Base-by-base conservation (phyloP, 2,797 vertebrate species). In the Chaetodon trifasciatus region DNA sequence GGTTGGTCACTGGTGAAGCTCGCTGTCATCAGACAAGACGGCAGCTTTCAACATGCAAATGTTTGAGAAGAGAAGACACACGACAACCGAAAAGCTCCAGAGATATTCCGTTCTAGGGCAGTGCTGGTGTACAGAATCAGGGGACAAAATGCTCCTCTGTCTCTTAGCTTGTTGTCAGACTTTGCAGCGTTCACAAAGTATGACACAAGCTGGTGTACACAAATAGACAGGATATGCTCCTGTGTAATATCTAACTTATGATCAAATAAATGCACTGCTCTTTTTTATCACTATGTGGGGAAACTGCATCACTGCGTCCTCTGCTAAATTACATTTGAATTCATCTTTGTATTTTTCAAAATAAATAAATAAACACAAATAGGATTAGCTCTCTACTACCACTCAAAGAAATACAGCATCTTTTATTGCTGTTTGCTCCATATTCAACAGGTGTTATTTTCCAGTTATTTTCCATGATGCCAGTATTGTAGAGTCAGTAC, bases 31-130 rank as follows among this genome's bases (percentile, higher is more conserved):
- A 23, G 66, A 52, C 17, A 1, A 71, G 79, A 78, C 70, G 78
- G 57, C 65, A 49, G 80, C 78, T 55, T 68, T 82, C 84, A 47
- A 28, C 46, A 32, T 63, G 69, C 62, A 75, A 47, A 74, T 67
- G 55, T 83, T 52, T 67, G 62, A 64, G 46, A 47, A 5, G 50
- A 58, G 40, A 79, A 58, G 73, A 44, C 35, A 50, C 67, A 57
- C 49, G 42, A 32, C 69, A 58, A 35, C 1, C 0, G 16, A 40
- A 52, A 28, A 81, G 65, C 80, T 79, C 70, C 10, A 24, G 84
- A 74, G 84, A 81, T 17, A 4, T 63, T 70, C 50, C 49, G 71
- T 81, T 88, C 77, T 75, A 81, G 90, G 84, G 71, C 72, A 46
- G 49, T 8, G 67, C 17, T 40, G 52, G 76, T 46, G 6, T 17